These are phyloP conservation scores for Isurus oxyrinchus DNA, from an alignment of 2,113 vertebrate genomes.

Conservation along the genomic window DNA sequence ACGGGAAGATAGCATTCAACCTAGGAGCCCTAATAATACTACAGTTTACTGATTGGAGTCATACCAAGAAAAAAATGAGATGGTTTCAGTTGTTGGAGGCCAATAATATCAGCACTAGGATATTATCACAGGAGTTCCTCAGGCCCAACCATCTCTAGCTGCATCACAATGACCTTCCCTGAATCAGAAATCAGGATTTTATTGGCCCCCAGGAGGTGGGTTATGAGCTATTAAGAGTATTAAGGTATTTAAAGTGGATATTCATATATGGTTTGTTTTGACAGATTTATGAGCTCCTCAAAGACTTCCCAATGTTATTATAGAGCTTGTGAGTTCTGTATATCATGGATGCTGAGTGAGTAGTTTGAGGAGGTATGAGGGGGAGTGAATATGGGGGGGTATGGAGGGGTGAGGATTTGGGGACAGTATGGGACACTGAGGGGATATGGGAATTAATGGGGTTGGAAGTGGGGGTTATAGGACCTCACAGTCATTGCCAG, in stretches of 20 bases:
- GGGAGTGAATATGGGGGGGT: no score
- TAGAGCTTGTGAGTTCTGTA: not conserved
- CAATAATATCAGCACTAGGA: no score
- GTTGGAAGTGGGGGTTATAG: not conserved
- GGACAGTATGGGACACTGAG: no score
- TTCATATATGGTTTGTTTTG: not conserved
- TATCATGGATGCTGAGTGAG: not conserved
- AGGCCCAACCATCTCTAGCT: not conserved
- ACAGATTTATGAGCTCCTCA: not conserved
- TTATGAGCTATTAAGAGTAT: not conserved
- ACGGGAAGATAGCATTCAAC: no score
- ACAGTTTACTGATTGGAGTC: no score
- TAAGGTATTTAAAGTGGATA: not conserved
- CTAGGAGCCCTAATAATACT: no score
- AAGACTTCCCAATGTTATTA: not conserved
- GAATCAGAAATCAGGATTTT: not conserved
- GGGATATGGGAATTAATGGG: not conserved
- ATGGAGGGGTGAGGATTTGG: no score
- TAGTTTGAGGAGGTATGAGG: no score
- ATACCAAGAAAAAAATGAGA: no score
- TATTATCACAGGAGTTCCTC: no score
- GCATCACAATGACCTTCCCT: not conserved
- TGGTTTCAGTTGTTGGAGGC: no score
- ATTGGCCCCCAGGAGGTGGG: not conserved
- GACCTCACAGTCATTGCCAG: not conserved